Percentiles rank a stretch among this genome's conserved stretches.
Evolutionary conservation across 35 echinoderm and acorn worm genomes (phyloP).

Genomic region (Ophioderma brevispina): DNA sequence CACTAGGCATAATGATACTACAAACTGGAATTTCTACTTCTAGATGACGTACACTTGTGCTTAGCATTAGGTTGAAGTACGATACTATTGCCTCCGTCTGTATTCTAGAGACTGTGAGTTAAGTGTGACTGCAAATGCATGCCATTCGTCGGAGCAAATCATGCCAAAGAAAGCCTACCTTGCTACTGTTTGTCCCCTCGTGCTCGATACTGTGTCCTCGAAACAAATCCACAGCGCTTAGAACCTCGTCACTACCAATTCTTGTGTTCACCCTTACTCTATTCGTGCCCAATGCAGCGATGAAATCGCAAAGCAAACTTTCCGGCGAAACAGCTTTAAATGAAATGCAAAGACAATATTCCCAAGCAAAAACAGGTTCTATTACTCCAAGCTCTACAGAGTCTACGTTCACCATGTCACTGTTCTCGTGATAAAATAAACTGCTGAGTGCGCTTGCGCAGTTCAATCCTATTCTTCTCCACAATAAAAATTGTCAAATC

Average conservation of each 20-base stretch:
- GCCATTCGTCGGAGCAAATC: too few species aligned
- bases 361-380: too few species aligned
- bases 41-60: too few species aligned
- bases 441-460: background rate
- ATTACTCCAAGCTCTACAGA: background rate
- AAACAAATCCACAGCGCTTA: slow-evolving; percentile 64
- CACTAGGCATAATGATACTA: too few species aligned
- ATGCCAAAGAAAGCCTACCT: background rate
- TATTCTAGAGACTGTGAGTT: too few species aligned
- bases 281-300: background rate
- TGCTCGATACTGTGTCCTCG: slow-evolving; percentile 76
- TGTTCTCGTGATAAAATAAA: background rate
- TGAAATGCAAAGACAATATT: too few species aligned
- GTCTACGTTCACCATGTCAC: background rate
- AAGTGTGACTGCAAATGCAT: too few species aligned
- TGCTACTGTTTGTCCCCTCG: slow-evolving; percentile 44
- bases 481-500: too few species aligned
- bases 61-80: too few species aligned
- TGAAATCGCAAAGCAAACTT: background rate
- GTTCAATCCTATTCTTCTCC: too few species aligned
- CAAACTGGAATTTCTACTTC: too few species aligned
- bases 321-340: background rate
- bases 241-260: slow-evolving; percentile 56
- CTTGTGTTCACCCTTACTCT: slow-evolving; percentile 62
- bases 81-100: too few species aligned